Conservation (phyloP, 2,888 invertebrate genomes). For the Platycheirus albimanus region DNA sequence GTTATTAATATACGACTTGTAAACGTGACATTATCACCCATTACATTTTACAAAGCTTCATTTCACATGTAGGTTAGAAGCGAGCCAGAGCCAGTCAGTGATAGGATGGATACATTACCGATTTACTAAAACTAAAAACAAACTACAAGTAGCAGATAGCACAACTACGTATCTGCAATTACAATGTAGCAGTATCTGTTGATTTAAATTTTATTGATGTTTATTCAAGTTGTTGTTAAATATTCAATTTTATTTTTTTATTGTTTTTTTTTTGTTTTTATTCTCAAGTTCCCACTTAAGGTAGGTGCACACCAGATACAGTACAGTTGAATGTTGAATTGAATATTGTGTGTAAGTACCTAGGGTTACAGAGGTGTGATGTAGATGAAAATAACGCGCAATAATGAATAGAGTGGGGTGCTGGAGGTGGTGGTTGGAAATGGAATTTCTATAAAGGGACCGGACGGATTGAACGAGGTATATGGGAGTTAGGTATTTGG, state of each 20-base stretch:
- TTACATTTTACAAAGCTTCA: too few species aligned
- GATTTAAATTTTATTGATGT: conserved; percentile 63
- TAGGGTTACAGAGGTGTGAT: background rate
- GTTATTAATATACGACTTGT: too few species aligned
- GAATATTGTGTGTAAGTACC: background rate
- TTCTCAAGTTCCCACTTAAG: background rate
- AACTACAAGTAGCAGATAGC: background rate
- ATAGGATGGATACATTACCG: too few species aligned
- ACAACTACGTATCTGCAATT: background rate
- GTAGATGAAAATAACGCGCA: background rate
- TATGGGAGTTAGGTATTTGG: background rate
- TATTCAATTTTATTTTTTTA: conserved; percentile 19
- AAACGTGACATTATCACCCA: too few species aligned
- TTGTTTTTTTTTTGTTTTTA: conserved; percentile 7
- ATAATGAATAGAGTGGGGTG: background rate
- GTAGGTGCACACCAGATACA: background rate
- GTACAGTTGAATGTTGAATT: too few species aligned
- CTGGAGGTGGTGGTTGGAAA: background rate
- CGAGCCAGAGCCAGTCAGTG: too few species aligned
- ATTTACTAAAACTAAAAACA: background rate
- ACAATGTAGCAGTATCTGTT: conserved; percentile 62
- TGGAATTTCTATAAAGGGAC: background rate
- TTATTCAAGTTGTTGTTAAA: conserved; percentile 55
- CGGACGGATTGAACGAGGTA: background rate
- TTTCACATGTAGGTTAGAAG: too few species aligned